Conservation (phyloP, 1,140 invertebrate species). For the Bilobella aurantiaca region DNA sequence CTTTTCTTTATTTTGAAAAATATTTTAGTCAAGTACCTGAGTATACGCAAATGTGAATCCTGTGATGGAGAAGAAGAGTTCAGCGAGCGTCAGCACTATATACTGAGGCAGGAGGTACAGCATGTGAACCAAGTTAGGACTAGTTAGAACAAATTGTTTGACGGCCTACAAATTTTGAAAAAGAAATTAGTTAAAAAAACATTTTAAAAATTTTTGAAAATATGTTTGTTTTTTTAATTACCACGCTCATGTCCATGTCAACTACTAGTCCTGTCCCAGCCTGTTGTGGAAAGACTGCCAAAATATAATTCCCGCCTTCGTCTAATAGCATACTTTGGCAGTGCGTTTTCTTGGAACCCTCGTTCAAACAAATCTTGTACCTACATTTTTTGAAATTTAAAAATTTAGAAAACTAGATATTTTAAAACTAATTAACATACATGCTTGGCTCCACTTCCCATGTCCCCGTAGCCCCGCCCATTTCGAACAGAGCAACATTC, state of each 20-base stretch:
- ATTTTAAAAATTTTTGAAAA: too few relatives aligned
- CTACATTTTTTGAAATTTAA: background rate
- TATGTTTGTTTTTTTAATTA: too few relatives aligned
- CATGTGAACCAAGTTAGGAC: constrained; percentile 26
- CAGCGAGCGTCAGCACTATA: constrained; percentile 50
- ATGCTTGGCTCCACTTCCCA: background rate
- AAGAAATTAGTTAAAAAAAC: too few relatives aligned
- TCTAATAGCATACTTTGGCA: background rate
- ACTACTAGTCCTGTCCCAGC: background rate
- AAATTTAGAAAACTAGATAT: background rate
- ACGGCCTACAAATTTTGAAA: too few relatives aligned
- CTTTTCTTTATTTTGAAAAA: background rate
- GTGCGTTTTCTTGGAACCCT: background rate
- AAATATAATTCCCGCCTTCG: constrained; percentile 22
- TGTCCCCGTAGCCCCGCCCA: background rate
- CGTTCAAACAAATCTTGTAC: background rate
- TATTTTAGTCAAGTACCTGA: background rate
- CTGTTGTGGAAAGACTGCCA: constrained; percentile 16
- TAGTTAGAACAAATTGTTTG: background rate
- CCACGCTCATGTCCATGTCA: background rate
- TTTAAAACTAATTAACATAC: background rate
- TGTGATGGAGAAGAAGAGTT: constrained; percentile 64
- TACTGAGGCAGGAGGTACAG: constrained; percentile 26
- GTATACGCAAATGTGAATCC: constrained; percentile 43
- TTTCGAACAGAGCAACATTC: background rate